Evolutionary conservation across 2,113 vertebrate genomes (phyloP).

Genomic region (Mormoops blainvillei): DNA sequence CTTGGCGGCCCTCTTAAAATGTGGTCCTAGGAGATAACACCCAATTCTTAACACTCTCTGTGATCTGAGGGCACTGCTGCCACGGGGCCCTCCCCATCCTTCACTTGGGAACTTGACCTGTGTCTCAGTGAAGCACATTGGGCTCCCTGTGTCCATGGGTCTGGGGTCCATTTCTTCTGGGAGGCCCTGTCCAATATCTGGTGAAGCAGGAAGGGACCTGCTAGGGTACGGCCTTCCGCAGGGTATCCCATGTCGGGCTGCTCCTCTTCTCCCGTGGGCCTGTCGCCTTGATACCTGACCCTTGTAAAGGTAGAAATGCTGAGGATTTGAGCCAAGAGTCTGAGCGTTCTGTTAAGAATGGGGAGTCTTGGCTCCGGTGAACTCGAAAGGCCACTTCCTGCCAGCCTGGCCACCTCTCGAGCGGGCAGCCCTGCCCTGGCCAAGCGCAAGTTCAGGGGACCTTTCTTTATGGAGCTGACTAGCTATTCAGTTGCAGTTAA

Average conservation of each 20-base stretch:
- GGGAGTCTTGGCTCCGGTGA: rapidly evolving
- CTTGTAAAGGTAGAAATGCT: not conserved
- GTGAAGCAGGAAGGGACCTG: not conserved
- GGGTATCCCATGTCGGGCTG: rapidly evolving
- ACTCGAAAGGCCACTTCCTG: rapidly evolving
- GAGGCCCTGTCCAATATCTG: not conserved
- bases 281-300: not conserved
- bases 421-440: not conserved
- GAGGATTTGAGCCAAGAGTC: not conserved
- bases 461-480: rapidly evolving
- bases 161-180: not conserved
- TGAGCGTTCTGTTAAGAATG: rapidly evolving
- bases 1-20: not conserved
- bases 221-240: rapidly evolving
- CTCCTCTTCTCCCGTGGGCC: not conserved
- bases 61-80: rapidly evolving
- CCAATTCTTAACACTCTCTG: rapidly evolving
- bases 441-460: rapidly evolving
- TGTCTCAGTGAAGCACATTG: rapidly evolving
- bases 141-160: rapidly evolving
- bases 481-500: not conserved
- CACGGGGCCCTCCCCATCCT: not conserved
- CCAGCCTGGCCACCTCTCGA: not conserved
- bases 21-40: not conserved
- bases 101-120: rapidly evolving